These are phyloP conservation scores for Popillia japonica DNA, from an alignment of 1,140 invertebrate species.

Conservation along the genomic window DNA sequence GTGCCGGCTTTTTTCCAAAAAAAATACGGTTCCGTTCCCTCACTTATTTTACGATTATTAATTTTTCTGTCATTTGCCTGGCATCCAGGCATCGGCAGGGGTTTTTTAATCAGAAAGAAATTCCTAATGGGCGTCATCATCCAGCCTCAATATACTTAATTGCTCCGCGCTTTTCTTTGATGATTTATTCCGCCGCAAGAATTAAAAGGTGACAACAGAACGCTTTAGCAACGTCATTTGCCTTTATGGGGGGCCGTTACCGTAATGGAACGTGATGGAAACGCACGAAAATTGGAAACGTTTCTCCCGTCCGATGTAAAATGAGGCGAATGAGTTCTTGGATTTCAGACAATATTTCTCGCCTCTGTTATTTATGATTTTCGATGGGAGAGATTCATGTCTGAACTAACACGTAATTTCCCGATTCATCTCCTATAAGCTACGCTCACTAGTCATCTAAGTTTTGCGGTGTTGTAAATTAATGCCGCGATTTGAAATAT, in stretches of 20 bases:
- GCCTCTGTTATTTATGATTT: background rate
- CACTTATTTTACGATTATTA: conserved; percentile 2
- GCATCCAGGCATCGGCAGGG: background rate
- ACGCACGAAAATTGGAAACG: background rate
- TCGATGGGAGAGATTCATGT: background rate
- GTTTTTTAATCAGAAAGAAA: background rate
- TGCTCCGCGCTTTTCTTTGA: conserved; percentile 4
- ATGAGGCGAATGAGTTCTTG: background rate
- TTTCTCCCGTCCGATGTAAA: background rate
- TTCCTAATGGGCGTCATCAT: background rate
- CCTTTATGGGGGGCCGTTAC: background rate
- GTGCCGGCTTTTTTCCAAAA: background rate
- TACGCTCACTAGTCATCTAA: no score
- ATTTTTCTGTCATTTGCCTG: background rate
- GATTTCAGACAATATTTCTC: background rate
- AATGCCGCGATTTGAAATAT: no score
- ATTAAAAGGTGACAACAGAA: conserved; percentile 9
- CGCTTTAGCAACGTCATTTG: background rate
- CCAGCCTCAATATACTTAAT: background rate
- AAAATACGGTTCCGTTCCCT: background rate
- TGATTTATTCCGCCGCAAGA: background rate
- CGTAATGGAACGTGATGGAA: conserved; percentile 4
- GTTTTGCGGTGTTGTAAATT: no score
- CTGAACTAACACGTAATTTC: no score
- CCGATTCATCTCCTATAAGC: no score